These are phyloP conservation scores for Eupithecia tripunctaria DNA, from an alignment of 2,888 invertebrate genomes.

Conservation along the genomic window DNA sequence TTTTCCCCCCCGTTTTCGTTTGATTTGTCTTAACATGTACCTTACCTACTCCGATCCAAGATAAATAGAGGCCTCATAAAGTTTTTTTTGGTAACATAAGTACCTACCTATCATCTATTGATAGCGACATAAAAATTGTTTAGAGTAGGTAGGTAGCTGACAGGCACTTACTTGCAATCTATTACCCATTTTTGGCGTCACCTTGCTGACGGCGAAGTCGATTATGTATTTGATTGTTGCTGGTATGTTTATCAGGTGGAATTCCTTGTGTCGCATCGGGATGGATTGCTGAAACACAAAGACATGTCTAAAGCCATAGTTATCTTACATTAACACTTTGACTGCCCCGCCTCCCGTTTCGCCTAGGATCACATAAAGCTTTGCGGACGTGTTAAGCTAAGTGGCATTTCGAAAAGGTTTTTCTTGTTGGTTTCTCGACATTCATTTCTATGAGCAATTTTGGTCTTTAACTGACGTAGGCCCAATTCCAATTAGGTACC, in stretches of 20 bases:
- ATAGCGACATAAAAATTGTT: neutral
- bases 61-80: no score
- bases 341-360: neutral
- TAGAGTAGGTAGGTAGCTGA: neutral
- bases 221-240: slow-evolving; percentile 89
- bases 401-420: neutral
- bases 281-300: slow-evolving; percentile 86
- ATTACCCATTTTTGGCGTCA: slow-evolving; percentile 89
- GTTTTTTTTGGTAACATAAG: neutral
- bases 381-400: neutral
- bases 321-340: neutral
- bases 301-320: neutral
- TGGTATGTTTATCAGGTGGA: slow-evolving; percentile 89
- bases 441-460: neutral
- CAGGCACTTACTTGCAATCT: slow-evolving; percentile 84
- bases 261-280: slow-evolving; percentile 91
- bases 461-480: neutral
- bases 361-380: neutral
- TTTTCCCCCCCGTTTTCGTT: no score
- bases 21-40: neutral
- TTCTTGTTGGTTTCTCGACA: neutral
- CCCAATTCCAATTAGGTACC: neutral
- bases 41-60: neutral
- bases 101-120: neutral
- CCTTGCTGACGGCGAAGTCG: slow-evolving; percentile 88